These are phyloP conservation scores for Stegostoma tigrinum DNA, from an alignment of 2,113 vertebrate species.

Conservation along the genomic window DNA sequence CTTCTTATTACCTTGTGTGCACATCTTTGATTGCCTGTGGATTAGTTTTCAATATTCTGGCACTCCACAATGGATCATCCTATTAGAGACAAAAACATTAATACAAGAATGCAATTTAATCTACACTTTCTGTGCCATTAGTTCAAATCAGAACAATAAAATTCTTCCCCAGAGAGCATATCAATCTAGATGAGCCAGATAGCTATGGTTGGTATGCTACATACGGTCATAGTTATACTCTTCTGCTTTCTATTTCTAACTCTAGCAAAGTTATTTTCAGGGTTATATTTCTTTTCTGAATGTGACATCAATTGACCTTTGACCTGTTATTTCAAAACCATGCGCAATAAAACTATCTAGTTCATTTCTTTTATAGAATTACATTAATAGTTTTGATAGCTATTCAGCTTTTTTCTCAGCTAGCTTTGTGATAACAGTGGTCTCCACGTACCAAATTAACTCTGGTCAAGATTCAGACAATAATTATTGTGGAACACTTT, in stretches of 20 bases:
- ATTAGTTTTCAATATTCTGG: slow-evolving; percentile 60
- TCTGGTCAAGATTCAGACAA: too few relatives aligned
- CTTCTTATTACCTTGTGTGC: slow-evolving; percentile 55
- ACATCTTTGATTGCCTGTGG: slow-evolving; percentile 60
- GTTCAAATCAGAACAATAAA: neutral
- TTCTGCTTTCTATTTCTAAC: neutral
- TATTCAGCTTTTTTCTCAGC: too few relatives aligned
- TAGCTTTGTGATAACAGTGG: too few relatives aligned
- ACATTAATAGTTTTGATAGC: too few relatives aligned
- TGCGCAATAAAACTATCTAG: too few relatives aligned
- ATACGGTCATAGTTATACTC: neutral
- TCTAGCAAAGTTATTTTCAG: too few relatives aligned
- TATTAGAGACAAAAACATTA: slow-evolving; percentile 42
- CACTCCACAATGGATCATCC: slow-evolving; percentile 70
- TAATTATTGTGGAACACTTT: too few relatives aligned
- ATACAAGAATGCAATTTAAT: neutral
- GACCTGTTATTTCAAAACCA: too few relatives aligned
- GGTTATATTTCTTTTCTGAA: too few relatives aligned
- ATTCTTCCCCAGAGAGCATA: neutral
- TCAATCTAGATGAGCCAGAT: neutral
- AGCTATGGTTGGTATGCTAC: neutral
- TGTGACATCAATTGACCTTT: too few relatives aligned
- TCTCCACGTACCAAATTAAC: too few relatives aligned
- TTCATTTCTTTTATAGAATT: too few relatives aligned
- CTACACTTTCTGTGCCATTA: neutral